Percentiles rank a stretch among this genome's conserved stretches.
Conservation (phyloP, 2,888 invertebrate species). For the Theretra japonica region DNA sequence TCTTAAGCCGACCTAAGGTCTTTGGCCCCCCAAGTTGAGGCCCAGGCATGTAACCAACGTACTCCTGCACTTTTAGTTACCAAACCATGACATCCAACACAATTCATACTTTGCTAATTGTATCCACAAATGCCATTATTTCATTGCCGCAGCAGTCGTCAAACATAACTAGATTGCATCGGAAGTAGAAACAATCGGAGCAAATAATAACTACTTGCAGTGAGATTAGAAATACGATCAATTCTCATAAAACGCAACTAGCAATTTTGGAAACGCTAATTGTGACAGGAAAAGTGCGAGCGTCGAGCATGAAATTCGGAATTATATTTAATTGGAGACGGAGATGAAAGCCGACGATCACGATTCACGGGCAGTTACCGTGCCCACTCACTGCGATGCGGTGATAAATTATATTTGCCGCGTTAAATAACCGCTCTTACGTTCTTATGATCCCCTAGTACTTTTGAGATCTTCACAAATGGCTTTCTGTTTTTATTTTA, state of each 20-base stretch:
- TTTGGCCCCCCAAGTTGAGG: no score
- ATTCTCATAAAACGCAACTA: conserved; percentile 22
- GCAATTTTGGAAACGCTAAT: conserved; percentile 24
- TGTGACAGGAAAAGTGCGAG: conserved; percentile 28
- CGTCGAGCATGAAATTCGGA: conserved; percentile 42
- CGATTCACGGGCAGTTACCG: conserved; percentile 31
- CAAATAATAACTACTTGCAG: neutral
- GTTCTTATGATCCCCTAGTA: neutral
- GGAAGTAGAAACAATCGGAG: conserved; percentile 3
- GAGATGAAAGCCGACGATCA: conserved; percentile 34
- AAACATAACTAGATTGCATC: neutral
- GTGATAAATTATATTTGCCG: conserved; percentile 27
- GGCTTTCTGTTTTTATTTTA: neutral
- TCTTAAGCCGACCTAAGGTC: no score
- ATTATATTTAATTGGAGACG: conserved; percentile 34
- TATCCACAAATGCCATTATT: neutral
- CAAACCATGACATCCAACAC: no score
- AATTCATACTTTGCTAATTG: no score
- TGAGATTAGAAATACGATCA: conserved; percentile 6
- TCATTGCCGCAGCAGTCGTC: neutral
- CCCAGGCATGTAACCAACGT: no score
- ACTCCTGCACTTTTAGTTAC: no score
- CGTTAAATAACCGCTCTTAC: conserved; percentile 4
- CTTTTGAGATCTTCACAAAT: neutral
- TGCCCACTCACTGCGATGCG: conserved; percentile 29